A percentile compares a stretch with the other conserved stretches of the same genome.
Evolutionary conservation across 2,113 vertebrate species (phyloP).

Genomic region (Lamprologus speciosus): DNA sequence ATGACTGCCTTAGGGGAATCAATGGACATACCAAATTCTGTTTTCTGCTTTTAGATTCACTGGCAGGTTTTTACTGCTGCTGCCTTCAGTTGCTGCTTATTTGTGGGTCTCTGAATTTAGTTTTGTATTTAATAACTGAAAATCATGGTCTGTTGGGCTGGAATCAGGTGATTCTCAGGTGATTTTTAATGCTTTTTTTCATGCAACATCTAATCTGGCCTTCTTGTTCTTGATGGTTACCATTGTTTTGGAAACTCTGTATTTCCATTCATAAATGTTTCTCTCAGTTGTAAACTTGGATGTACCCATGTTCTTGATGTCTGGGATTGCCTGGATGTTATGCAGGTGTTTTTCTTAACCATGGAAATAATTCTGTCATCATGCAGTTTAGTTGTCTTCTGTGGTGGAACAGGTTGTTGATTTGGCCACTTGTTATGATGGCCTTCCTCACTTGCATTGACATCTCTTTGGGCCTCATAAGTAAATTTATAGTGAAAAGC

Average conservation of each 20-base stretch:
- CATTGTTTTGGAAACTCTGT: neutral
- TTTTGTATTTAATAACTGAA: neutral
- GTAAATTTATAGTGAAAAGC: neutral
- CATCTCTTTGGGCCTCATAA: neutral
- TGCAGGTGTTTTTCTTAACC: neutral
- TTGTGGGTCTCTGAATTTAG: neutral
- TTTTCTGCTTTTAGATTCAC: neutral
- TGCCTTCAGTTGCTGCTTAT: neutral
- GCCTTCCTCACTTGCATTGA: neutral
- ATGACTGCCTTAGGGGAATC: neutral
- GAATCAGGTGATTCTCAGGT: neutral
- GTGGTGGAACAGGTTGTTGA: neutral
- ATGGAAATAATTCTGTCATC: neutral
- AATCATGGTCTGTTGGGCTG: neutral
- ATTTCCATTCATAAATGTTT: neutral
- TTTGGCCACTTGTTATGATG: neutral
- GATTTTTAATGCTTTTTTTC: fast-evolving
- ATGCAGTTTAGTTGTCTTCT: neutral
- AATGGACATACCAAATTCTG: neutral
- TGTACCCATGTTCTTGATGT: neutral
- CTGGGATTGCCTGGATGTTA: fast-evolving
- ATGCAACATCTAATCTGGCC: neutral
- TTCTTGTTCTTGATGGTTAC: neutral
- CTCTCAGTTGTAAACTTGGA: neutral
- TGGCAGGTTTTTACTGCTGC: fast-evolving